Conservation (phyloP, 2,113 vertebrate genomes). For the Balaeniceps rex region DNA sequence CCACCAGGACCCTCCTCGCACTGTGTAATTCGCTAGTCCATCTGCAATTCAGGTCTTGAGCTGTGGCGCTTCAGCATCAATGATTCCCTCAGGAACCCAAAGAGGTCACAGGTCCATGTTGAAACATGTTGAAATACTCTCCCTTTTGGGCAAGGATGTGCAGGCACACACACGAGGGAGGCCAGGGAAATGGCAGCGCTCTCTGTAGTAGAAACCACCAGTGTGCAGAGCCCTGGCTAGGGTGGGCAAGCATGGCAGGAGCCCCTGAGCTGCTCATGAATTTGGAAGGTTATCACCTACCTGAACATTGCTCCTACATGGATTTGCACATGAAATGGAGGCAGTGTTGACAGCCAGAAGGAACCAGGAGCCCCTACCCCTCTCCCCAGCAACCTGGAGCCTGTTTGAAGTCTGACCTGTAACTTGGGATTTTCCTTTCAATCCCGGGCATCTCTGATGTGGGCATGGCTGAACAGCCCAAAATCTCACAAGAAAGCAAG, state of each 20-base stretch:
- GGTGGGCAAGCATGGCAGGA: accelerated
- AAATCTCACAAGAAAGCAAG: not conserved
- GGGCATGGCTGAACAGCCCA: not conserved
- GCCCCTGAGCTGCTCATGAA: accelerated
- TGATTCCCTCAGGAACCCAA: not conserved
- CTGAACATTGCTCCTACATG: not conserved
- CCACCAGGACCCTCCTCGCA: not conserved
- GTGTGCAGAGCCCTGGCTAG: not conserved
- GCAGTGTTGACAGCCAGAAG: not conserved
- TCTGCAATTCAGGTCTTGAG: not conserved
- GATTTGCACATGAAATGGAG: not conserved
- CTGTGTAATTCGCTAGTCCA: accelerated
- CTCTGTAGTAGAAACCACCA: not conserved
- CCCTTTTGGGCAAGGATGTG: not conserved
- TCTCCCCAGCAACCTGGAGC: accelerated
- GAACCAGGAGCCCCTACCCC: not conserved
- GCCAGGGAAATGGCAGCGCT: not conserved
- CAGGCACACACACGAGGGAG: not conserved
- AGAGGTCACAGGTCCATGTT: not conserved
- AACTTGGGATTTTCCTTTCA: not conserved
- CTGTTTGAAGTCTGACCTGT: not conserved
- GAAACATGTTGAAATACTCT: not conserved
- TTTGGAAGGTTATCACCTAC: not conserved
- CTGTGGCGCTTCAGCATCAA: not conserved
- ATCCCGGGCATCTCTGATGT: accelerated